Evolutionary conservation across 2,797 vertebrate species (phyloP).

Genomic region (Manis pentadactyla): DNA sequence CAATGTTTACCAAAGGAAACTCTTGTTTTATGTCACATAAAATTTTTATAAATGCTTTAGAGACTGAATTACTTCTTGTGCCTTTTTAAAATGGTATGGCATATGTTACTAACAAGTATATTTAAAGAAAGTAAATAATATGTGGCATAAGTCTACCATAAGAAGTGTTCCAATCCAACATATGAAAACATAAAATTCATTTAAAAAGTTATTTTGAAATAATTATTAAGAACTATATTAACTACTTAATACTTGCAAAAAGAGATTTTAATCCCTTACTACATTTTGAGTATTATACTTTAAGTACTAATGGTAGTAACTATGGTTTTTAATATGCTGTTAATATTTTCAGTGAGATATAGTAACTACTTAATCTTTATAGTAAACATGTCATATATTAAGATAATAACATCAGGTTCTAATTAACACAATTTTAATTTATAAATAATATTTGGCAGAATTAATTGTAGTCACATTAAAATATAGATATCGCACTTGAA

Average conservation of each 20-base stretch:
- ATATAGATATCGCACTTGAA: slow-evolving; percentile 78
- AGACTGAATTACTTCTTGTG: background rate
- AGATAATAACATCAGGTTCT: slow-evolving; percentile 76
- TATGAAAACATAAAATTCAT: background rate
- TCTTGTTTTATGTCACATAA: background rate
- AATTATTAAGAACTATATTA: background rate
- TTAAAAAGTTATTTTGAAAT: background rate
- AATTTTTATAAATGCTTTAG: background rate
- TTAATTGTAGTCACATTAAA: slow-evolving; percentile 85
- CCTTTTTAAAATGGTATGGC: too few relatives aligned
- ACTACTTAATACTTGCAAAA: background rate
- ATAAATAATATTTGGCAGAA: slow-evolving; percentile 83
- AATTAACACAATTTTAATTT: slow-evolving; percentile 83
- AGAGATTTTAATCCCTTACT: background rate
- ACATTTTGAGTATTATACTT: background rate
- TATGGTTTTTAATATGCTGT: slow-evolving; percentile 73
- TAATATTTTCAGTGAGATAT: slow-evolving; percentile 76
- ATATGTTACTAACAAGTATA: background rate
- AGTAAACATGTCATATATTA: slow-evolving; percentile 80
- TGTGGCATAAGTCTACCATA: background rate
- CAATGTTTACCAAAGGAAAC: background rate
- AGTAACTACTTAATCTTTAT: slow-evolving; percentile 72
- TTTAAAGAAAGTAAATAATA: background rate
- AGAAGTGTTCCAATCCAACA: background rate
- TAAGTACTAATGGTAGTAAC: slow-evolving; percentile 64